These are phyloP conservation scores for Contarinia nasturtii DNA, from an alignment of 1,140 invertebrate species.

Conservation along the genomic window DNA sequence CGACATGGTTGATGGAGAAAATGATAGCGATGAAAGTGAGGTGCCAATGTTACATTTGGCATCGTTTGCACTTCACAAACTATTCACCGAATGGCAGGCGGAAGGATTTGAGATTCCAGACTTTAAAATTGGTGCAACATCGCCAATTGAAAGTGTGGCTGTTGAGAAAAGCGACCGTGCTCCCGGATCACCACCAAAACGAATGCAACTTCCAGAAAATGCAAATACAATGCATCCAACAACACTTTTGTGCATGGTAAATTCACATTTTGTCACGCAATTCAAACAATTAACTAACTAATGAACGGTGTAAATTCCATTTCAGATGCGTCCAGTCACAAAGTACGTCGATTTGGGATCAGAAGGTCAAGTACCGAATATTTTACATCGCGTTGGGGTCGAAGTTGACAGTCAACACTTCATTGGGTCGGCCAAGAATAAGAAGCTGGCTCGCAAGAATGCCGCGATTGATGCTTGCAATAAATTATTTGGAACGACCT, in stretches of 20 bases:
- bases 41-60: conserved; percentile 56
- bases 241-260: conserved; percentile 37
- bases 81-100: conserved; percentile 54
- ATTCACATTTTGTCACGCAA: not conserved
- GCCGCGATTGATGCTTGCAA: conserved; percentile 29
- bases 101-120: conserved; percentile 43
- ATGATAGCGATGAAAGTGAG: conserved; percentile 24
- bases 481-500: conserved; percentile 22
- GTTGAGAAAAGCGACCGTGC: not conserved
- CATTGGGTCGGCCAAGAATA: conserved; percentile 26
- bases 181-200: conserved; percentile 11
- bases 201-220: conserved; percentile 32
- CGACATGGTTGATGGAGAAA: conserved; percentile 10
- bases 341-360: conserved; percentile 37
- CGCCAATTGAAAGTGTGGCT: not conserved
- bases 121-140: conserved; percentile 5
- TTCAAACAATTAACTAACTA: not conserved
- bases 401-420: conserved; percentile 30
- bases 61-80: conserved; percentile 53
- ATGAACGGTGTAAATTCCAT: not conserved
- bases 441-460: conserved; percentile 30
- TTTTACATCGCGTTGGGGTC: conserved; percentile 28
- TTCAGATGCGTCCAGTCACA: conserved; percentile 43
- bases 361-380: conserved; percentile 38
- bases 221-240: conserved; percentile 45